Conservation (phyloP, 2,888 invertebrate species). For the Drosophila macrothrix region DNA sequence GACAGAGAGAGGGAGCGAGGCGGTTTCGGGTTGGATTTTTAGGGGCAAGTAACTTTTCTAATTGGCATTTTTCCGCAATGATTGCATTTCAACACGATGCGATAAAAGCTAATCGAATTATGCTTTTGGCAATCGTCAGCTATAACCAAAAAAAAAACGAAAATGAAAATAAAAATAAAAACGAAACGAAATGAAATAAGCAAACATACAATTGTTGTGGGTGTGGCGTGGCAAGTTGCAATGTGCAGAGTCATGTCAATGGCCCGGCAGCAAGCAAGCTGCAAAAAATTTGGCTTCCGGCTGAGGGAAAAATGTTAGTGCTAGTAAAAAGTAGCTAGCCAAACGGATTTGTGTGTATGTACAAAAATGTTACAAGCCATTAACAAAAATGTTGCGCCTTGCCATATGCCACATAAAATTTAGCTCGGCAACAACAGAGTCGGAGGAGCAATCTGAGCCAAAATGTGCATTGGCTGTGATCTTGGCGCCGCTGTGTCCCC, state of each 20-base stretch:
- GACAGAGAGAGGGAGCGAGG: background rate
- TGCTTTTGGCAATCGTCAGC: constrained; percentile 68
- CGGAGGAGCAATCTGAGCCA: constrained; percentile 51
- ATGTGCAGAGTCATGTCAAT: constrained; percentile 69
- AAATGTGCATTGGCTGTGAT: constrained; percentile 72
- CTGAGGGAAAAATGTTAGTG: constrained; percentile 47
- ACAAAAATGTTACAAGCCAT: constrained; percentile 76
- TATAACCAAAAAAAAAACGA: constrained; percentile 25
- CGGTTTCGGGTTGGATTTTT: background rate
- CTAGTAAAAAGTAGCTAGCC: constrained; percentile 36
- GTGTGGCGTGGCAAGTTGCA: constrained; percentile 22
- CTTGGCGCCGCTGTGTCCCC: constrained; percentile 65
- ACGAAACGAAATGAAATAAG: constrained; percentile 7
- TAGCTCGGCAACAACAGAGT: constrained; percentile 45
- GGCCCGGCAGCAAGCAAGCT: constrained; percentile 32
- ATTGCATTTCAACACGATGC: constrained; percentile 76
- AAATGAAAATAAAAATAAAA: background rate
- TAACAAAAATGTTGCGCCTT: constrained; percentile 79
- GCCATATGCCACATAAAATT: constrained; percentile 74
- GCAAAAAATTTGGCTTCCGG: constrained; percentile 55
- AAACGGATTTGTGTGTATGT: constrained; percentile 61
- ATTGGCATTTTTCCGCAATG: constrained; percentile 75
- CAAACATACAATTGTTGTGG: constrained; percentile 49
- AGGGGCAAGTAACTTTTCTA: constrained; percentile 61
- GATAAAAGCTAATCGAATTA: constrained; percentile 79